These are phyloP conservation scores for Drosophila truncata DNA, from an alignment of 1,140 invertebrate genomes.

Conservation along the genomic window DNA sequence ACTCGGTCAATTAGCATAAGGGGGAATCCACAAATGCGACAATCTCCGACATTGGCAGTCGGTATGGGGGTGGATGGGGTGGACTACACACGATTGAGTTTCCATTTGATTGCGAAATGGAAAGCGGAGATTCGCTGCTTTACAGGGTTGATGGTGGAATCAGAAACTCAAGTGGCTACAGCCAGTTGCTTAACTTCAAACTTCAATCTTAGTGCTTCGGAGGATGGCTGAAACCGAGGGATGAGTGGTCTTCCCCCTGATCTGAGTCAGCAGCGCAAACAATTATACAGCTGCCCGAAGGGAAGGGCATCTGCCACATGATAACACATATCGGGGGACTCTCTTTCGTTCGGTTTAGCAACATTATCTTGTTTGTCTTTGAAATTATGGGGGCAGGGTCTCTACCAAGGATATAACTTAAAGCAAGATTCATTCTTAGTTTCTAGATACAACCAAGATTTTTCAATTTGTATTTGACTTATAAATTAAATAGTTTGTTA, in stretches of 20 bases:
- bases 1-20: constrained; percentile 43
- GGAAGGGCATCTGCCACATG: constrained; percentile 39
- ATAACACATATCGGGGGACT: constrained; percentile 20
- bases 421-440: constrained; percentile 1
- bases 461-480: background rate
- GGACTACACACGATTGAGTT: constrained; percentile 50
- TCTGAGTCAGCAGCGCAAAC: constrained; percentile 56
- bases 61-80: constrained; percentile 5
- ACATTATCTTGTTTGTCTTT: constrained; percentile 21
- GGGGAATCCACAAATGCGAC: constrained; percentile 45
- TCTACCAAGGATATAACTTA: background rate
- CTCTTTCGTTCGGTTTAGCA: constrained; percentile 5
- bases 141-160: constrained; percentile 19
- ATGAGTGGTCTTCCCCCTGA: constrained; percentile 38
- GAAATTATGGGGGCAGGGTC: constrained; percentile 12
- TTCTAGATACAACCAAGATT: background rate
- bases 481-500: too few relatives aligned
- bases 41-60: constrained; percentile 65
- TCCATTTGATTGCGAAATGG: constrained; percentile 75
- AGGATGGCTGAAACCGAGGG: constrained; percentile 9
- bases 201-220: background rate
- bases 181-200: constrained; percentile 52
- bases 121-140: constrained; percentile 64
- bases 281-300: constrained; percentile 25
- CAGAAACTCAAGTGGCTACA: constrained; percentile 28